These are phyloP conservation scores for Drosophila parabipectinata DNA, from an alignment of 1,140 invertebrate genomes.

Conservation along the genomic window DNA sequence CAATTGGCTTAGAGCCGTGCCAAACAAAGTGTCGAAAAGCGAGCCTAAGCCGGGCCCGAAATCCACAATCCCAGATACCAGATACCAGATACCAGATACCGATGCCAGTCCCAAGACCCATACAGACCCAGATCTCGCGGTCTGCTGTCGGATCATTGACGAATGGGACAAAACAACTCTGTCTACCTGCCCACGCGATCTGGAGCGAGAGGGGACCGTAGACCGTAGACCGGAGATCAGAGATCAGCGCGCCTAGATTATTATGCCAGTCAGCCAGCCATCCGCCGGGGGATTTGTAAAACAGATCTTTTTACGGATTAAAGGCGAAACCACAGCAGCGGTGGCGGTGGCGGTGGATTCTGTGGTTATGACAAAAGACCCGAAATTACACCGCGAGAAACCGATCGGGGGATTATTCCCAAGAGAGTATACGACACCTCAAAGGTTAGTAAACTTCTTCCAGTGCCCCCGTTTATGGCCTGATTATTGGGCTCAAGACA, in stretches of 20 bases:
- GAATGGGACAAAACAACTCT: constrained; percentile 47
- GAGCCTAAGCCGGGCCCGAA: constrained; percentile 63
- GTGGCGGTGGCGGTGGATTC: constrained; percentile 37
- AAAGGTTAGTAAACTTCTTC: neutral
- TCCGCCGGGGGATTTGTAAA: constrained; percentile 68
- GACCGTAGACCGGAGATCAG: constrained; percentile 35
- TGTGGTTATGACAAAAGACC: constrained; percentile 54
- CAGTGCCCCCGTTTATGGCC: constrained; percentile 39
- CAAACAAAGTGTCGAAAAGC: constrained; percentile 82
- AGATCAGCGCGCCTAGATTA: constrained; percentile 78
- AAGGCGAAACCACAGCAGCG: constrained; percentile 58
- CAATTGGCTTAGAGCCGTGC: constrained; percentile 79
- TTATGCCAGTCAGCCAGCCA: constrained; percentile 40
- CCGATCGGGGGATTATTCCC: neutral
- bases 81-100: neutral
- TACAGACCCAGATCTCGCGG: constrained; percentile 19
- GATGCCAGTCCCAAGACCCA: neutral
- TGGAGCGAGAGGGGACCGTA: neutral
- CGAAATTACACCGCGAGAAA: constrained; percentile 16
- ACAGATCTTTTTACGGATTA: constrained; percentile 80
- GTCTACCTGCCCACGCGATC: constrained; percentile 77
- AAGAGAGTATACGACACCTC: neutral
- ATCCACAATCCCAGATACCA: constrained; percentile 13
- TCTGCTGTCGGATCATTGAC: constrained; percentile 50
- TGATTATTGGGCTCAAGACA: constrained; percentile 42